Evolutionary conservation across 2,888 invertebrate species (phyloP).

Genomic region (Pachliopta kotzebuea): DNA sequence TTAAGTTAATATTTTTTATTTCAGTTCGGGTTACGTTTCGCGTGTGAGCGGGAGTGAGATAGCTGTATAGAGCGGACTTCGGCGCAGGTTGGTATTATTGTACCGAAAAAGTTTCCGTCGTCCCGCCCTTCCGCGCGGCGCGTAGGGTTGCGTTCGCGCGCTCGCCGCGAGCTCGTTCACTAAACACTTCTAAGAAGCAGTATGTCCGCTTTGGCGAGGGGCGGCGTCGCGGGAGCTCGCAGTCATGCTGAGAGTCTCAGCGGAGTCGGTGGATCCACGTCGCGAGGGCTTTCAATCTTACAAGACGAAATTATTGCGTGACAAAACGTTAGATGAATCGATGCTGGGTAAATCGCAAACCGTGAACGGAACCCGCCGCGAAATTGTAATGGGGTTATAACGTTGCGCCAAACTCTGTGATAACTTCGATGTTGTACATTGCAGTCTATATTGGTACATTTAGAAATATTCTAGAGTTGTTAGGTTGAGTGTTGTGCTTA

Average conservation of each 20-base stretch:
- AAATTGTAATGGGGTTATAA: conserved; percentile 56
- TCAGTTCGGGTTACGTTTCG: conserved; percentile 33
- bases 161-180: conserved; percentile 51
- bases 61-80: conserved; percentile 36
- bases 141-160: conserved; percentile 71
- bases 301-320: conserved; percentile 69
- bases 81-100: conserved; percentile 54
- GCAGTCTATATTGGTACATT: conserved; percentile 39
- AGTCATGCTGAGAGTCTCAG: conserved; percentile 79
- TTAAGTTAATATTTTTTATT: conserved; percentile 44
- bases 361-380: conserved; percentile 44
- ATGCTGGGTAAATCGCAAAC: conserved; percentile 48
- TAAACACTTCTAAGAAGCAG: conserved; percentile 73
- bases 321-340: conserved; percentile 60
- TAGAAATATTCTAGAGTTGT: conserved; percentile 49
- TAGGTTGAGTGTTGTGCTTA: conserved; percentile 69
- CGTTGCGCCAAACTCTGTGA: conserved; percentile 69
- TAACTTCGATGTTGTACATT: conserved; percentile 53
- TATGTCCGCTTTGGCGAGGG: conserved; percentile 73
- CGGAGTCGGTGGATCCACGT: conserved; percentile 74
- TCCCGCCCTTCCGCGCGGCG: conserved; percentile 64
- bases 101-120: conserved; percentile 66
- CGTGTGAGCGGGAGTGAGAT: conserved; percentile 47
- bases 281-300: conserved; percentile 67
- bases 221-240: conserved; percentile 78